These are phyloP conservation scores for Macroglossus sobrinus DNA, from an alignment of 2,113 vertebrate genomes.

Conservation along the genomic window DNA sequence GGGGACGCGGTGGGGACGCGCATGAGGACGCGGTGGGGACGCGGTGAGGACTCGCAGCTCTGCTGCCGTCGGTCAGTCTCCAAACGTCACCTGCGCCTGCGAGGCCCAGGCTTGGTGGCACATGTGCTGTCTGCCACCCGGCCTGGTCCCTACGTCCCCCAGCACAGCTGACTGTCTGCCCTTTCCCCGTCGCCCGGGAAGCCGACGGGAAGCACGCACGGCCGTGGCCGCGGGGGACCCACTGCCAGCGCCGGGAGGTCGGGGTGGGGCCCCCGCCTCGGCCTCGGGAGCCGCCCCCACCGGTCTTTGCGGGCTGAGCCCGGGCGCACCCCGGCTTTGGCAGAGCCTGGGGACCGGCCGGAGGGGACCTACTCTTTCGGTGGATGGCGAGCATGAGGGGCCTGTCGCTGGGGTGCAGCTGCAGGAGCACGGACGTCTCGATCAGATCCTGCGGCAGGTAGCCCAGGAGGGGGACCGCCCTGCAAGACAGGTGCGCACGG, in stretches of 20 bases:
- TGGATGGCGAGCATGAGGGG: slow-evolving; percentile 94
- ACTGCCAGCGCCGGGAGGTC: too few species aligned
- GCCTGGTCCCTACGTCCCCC: not conserved
- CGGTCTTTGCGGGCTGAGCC: not conserved
- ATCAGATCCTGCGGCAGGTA: slow-evolving; percentile 96
- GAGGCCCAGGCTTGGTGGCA: not conserved
- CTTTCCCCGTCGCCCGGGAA: not conserved
- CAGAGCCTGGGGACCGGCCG: accelerated
- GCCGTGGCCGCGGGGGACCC: not conserved
- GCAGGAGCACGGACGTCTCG: slow-evolving; percentile 89
- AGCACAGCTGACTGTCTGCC: not conserved
- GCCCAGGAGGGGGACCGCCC: slow-evolving; percentile 94
- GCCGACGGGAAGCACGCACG: not conserved
- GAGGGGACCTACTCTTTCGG: slow-evolving; percentile 89
- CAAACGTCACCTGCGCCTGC: accelerated
- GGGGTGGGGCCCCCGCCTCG: accelerated
- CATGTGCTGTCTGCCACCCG: accelerated
- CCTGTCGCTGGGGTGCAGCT: slow-evolving; percentile 93
- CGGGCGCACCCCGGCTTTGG: accelerated
- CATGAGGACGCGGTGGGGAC: too few species aligned
- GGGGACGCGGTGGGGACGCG: too few species aligned
- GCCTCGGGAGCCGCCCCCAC: not conserved
- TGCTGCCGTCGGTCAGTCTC: not conserved
- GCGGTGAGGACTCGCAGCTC: not conserved
- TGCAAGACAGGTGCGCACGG: slow-evolving; percentile 62